Conservation (phyloP, 2,113 vertebrate genomes). For the Crotalus horridus region DNA sequence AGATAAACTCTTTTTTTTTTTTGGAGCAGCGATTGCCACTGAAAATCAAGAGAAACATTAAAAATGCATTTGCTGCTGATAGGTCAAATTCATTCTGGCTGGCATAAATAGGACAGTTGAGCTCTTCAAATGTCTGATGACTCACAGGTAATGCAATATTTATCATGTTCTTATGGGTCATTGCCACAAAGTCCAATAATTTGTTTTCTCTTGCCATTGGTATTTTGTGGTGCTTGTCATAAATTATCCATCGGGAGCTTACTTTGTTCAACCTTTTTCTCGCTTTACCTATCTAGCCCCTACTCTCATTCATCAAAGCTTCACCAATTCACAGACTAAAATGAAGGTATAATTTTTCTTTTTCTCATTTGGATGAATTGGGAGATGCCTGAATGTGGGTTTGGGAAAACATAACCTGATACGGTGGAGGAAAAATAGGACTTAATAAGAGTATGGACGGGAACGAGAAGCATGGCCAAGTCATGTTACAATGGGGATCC, state of each 20-base stretch:
- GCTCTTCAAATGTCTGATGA: conserved; percentile 70
- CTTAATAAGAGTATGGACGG: neutral
- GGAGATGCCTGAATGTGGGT: conserved; percentile 31
- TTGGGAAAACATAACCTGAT: neutral
- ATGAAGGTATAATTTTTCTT: conserved; percentile 46
- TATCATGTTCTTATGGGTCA: conserved; percentile 64
- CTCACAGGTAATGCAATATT: conserved; percentile 69
- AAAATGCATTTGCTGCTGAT: conserved; percentile 74
- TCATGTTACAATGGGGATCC: too few relatives aligned
- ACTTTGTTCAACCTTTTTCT: conserved; percentile 41
- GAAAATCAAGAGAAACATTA: conserved; percentile 67
- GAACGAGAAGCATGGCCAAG: neutral
- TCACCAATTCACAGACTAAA: conserved; percentile 38
- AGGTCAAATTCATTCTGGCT: conserved; percentile 75
- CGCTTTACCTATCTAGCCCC: conserved; percentile 60
- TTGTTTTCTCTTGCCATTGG: conserved; percentile 61
- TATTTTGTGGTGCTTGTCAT: conserved; percentile 58
- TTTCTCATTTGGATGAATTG: conserved; percentile 39
- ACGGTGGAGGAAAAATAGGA: neutral
- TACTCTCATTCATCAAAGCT: conserved; percentile 58
- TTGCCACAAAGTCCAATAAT: conserved; percentile 61
- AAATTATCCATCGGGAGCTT: conserved; percentile 61
- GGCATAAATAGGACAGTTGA: conserved; percentile 77
- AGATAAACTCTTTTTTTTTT: conserved; percentile 40
- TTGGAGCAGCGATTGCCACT: conserved; percentile 30